phyloP scores from a whole-genome alignment of 2,888 invertebrate genomes.

The Scaptomyza flava region DNA sequence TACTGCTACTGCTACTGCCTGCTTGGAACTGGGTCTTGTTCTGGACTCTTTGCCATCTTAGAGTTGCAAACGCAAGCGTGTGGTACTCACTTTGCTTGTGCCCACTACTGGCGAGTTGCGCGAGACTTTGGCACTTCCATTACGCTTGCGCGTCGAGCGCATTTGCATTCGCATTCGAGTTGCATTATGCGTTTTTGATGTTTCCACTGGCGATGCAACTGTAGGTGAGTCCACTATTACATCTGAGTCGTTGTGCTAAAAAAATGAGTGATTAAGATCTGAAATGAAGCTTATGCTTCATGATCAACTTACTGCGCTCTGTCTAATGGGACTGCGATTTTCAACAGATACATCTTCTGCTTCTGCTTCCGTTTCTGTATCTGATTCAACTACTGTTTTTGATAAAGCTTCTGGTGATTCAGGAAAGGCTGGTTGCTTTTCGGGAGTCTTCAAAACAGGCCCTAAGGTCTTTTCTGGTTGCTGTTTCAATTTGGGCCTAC shows the following conservation, averaged over 20 bases:
- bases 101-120: slow-evolving; percentile 23
- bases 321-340: background rate
- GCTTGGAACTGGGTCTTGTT: slow-evolving; percentile 1
- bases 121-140: background rate
- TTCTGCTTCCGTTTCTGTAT: background rate
- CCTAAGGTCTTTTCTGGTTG: slow-evolving; percentile 38
- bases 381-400: background rate
- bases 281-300: background rate
- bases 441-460: slow-evolving; percentile 42
- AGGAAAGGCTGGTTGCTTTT: slow-evolving; percentile 12
- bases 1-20: slow-evolving; percentile 30
- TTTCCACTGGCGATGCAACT: slow-evolving; percentile 11
- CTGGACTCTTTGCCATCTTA: slow-evolving; percentile 32
- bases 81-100: slow-evolving; percentile 70
- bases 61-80: slow-evolving; percentile 62
- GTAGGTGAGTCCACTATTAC: slow-evolving; percentile 79
- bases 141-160: slow-evolving; percentile 60
- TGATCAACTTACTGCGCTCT: slow-evolving; percentile 40
- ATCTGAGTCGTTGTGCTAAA: slow-evolving; percentile 72
- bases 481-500: slow-evolving; percentile 31
- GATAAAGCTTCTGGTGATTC: background rate
- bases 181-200: background rate
- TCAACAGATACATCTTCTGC: background rate
- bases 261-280: background rate
- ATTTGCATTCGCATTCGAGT: slow-evolving; percentile 49